phyloP scores from a whole-genome alignment of 2,113 vertebrate genomes.

The Saimiri boliviensis region DNA sequence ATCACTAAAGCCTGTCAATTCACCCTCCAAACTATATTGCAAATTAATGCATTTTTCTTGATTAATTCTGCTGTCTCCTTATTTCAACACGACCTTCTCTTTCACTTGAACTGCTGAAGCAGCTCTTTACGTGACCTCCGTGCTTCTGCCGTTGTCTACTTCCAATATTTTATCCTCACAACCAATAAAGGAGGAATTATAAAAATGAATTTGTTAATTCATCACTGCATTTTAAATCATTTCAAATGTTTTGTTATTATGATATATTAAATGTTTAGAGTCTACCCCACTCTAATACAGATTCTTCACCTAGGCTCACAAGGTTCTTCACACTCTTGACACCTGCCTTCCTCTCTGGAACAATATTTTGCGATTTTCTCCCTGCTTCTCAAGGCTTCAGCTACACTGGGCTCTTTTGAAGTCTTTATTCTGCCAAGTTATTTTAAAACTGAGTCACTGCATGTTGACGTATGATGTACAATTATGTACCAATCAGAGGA shows the following conservation, averaged over 20 bases:
- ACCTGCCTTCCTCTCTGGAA: neutral
- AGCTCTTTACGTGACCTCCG: neutral
- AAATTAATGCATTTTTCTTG: neutral
- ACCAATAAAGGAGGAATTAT: neutral
- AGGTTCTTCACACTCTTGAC: fast-evolving
- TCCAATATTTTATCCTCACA: neutral
- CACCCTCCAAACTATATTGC: neutral
- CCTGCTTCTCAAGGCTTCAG: too few relatives aligned
- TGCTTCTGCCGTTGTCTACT: neutral
- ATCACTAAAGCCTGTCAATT: neutral
- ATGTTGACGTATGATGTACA: too few relatives aligned
- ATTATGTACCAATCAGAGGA: neutral
- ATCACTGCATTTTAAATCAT: neutral
- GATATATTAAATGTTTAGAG: neutral
- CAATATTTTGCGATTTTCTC: neutral
- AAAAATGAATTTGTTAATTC: neutral
- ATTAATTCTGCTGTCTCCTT: neutral
- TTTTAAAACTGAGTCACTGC: neutral
- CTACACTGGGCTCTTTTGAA: neutral
- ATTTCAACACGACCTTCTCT: neutral
- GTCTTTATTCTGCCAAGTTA: neutral
- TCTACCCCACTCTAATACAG: neutral
- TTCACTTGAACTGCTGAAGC: neutral
- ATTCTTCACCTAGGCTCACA: neutral
- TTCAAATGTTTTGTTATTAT: neutral